These are phyloP conservation scores for Dysidea cf. avara DNA, from an alignment of 37 sponge, comb jelly and placozoan genomes.

Conservation along the genomic window DNA sequence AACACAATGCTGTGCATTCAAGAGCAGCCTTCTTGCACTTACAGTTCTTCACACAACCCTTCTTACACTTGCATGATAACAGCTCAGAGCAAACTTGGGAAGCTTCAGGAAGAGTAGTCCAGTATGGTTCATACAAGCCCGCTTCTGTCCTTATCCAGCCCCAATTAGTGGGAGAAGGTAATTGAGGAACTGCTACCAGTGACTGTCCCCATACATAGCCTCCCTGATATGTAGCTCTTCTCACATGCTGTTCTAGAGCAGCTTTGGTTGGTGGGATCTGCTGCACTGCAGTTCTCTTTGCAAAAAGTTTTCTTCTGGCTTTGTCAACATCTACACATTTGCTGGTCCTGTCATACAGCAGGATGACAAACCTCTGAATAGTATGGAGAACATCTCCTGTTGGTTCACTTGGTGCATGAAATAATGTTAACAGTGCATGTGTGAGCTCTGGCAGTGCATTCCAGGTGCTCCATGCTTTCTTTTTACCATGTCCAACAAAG, in stretches of 20 bases:
- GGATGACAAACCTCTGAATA: too few relatives aligned
- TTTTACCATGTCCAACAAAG: neutral
- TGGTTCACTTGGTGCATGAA: too few relatives aligned
- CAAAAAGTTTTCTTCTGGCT: neutral
- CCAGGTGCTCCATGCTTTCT: too few relatives aligned
- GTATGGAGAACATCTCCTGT: too few relatives aligned
- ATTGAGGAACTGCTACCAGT: neutral
- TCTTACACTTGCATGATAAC: neutral
- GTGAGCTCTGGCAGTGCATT: too few relatives aligned
- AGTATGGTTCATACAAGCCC: neutral
- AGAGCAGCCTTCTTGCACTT: neutral
- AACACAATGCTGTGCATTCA: neutral
- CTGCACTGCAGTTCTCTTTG: neutral
- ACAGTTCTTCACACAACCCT: neutral
- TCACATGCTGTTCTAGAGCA: constrained; percentile 6
- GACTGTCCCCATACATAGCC: constrained; percentile 10
- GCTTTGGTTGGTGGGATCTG: neutral
- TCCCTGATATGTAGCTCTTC: constrained; percentile 4
- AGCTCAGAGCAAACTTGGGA: neutral
- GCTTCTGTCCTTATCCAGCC: constrained; percentile 4
- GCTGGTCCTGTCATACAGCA: neutral
- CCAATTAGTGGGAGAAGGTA: neutral
- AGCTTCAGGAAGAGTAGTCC: neutral
- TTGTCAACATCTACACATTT: neutral
- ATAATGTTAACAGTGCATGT: too few relatives aligned